phyloP scores from a whole-genome alignment of 2,888 invertebrate species.

The Oxystoma pomonae region DNA sequence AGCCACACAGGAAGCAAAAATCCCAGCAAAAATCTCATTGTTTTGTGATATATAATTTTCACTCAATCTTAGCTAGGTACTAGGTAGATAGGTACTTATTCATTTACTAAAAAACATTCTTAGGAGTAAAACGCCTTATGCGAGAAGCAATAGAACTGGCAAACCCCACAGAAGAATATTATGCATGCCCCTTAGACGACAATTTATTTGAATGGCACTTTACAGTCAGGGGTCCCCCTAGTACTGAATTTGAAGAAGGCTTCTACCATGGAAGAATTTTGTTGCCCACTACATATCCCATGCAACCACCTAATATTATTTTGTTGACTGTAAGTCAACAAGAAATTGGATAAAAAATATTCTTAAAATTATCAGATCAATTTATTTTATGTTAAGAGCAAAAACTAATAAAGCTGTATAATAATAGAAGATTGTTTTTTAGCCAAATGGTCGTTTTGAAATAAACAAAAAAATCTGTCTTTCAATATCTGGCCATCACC shows the following conservation, averaged over 20 bases:
- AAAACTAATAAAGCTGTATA: too few species aligned
- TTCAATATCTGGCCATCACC: conserved; percentile 93
- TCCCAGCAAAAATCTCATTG: not conserved
- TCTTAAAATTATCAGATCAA: too few species aligned
- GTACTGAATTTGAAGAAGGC: conserved; percentile 86
- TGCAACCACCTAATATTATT: conserved; percentile 96
- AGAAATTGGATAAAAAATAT: not conserved
- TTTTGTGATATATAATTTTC: too few species aligned
- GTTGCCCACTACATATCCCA: conserved; percentile 90
- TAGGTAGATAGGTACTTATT: too few species aligned
- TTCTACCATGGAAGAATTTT: conserved; percentile 90
- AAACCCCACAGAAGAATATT: conserved; percentile 85
- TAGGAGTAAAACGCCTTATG: conserved; percentile 93
- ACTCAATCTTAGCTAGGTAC: too few species aligned
- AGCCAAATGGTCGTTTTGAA: conserved; percentile 94
- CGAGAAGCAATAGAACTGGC: conserved; percentile 83
- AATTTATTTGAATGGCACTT: conserved; percentile 98
- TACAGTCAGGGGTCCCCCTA: conserved; percentile 84
- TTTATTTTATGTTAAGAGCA: too few species aligned
- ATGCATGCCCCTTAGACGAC: conserved; percentile 86
- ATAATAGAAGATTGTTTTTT: conserved; percentile 27
- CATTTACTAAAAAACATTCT: too few species aligned
- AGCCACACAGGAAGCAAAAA: too few species aligned
- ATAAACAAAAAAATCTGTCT: conserved; percentile 91
- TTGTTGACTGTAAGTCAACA: conserved; percentile 68